A percentile compares a stretch with the other conserved stretches of the same genome.
phyloP scores from a whole-genome alignment of 2,888 invertebrate species.

The Psylliodes chrysocephalus region DNA sequence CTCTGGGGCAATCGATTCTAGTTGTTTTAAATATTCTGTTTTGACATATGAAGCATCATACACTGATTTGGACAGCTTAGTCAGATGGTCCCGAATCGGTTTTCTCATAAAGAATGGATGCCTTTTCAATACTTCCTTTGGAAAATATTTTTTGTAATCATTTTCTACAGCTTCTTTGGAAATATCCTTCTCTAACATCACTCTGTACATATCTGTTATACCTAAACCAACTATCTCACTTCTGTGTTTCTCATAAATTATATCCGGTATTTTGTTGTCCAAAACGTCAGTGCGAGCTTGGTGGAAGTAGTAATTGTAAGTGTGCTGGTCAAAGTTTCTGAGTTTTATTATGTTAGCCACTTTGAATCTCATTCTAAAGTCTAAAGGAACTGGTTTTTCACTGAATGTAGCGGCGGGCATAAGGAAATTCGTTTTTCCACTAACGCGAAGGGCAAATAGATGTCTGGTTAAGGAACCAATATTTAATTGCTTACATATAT shows the following conservation, averaged over 20 bases:
- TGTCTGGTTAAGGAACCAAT: conserved; percentile 82
- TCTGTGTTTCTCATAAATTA: conserved; percentile 80
- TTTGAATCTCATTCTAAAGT: conserved; percentile 85
- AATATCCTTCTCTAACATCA: conserved; percentile 79
- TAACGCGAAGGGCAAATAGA: conserved; percentile 79
- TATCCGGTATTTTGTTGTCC: conserved; percentile 81
- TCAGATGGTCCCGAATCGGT: conserved; percentile 76
- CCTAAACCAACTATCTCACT: conserved; percentile 84
- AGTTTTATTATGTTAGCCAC: conserved; percentile 72
- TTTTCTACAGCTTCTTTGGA: conserved; percentile 75
- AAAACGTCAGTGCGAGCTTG: conserved; percentile 86
- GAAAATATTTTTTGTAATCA: conserved; percentile 86
- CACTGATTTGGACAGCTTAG: conserved; percentile 68
- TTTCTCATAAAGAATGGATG: conserved; percentile 82
- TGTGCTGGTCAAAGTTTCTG: conserved; percentile 75
- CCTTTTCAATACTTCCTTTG: conserved; percentile 78
- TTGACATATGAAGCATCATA: conserved; percentile 79
- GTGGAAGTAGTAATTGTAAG: conserved; percentile 87
- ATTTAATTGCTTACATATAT: conserved; percentile 75
- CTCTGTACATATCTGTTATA: conserved; percentile 88
- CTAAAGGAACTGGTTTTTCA: conserved; percentile 66
- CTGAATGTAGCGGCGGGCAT: conserved; percentile 71
- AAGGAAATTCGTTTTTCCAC: conserved; percentile 74
- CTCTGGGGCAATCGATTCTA: conserved; percentile 83
- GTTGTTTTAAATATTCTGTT: conserved; percentile 81